Evolutionary conservation across 2,113 vertebrate species (phyloP).

Genomic region (Semnornis frantzii): DNA sequence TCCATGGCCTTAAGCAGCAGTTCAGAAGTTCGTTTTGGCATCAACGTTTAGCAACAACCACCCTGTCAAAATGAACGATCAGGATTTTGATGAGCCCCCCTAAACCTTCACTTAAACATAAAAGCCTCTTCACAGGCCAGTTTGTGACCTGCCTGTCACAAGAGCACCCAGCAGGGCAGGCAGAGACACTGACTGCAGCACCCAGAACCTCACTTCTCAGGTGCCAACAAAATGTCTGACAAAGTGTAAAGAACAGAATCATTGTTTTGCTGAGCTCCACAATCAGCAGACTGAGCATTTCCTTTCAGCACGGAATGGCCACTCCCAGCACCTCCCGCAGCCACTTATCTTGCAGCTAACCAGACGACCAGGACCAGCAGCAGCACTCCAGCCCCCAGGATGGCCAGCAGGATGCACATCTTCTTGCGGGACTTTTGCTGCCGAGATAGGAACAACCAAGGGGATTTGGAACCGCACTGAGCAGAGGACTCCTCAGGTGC

Average conservation of each 20-base stretch:
- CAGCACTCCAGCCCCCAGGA: slow-evolving; percentile 75
- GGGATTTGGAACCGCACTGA: not conserved
- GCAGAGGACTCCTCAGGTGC: not conserved
- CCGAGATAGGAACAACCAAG: not conserved
- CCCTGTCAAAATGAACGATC: not conserved
- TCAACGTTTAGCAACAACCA: not conserved
- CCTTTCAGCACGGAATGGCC: slow-evolving; percentile 43
- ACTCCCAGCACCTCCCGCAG: not conserved
- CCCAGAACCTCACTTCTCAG: not conserved
- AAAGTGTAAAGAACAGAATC: slow-evolving; percentile 33
- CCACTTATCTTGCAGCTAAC: not conserved
- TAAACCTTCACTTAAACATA: not conserved
- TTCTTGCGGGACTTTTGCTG: slow-evolving; percentile 94
- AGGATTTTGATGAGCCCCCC: not conserved
- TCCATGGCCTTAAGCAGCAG: not conserved
- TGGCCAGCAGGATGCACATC: slow-evolving; percentile 87
- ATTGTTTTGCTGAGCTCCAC: slow-evolving; percentile 59
- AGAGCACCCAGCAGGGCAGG: not conserved
- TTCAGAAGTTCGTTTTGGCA: slow-evolving; percentile 24
- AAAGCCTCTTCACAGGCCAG: not conserved
- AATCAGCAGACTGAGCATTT: slow-evolving; percentile 34
- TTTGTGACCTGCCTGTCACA: not conserved
- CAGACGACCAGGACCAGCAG: slow-evolving; percentile 86
- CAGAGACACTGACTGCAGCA: not conserved
- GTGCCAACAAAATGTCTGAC: slow-evolving; percentile 6